Evolutionary conservation across 2,888 invertebrate species (phyloP).

Genomic region (Rotaria sp.): DNA sequence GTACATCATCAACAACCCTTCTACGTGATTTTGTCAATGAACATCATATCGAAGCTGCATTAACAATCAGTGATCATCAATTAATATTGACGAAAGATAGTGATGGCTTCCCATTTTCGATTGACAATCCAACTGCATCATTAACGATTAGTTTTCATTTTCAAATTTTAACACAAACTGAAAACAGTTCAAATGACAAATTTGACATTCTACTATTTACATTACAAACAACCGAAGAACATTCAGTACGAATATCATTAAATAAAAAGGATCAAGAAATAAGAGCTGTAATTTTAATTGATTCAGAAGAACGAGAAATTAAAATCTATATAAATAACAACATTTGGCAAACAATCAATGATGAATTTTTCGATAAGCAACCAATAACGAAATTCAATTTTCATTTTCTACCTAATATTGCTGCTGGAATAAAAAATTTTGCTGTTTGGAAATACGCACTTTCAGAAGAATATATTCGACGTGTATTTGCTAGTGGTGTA

Average conservation of each 20-base stretch:
- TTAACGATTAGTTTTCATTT: not conserved
- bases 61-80: not conserved
- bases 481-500: not conserved
- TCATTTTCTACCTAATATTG: not conserved
- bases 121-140: not conserved
- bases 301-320: not conserved
- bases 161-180: not conserved
- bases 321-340: not conserved
- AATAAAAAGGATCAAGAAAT: not conserved
- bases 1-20: not conserved
- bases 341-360: not conserved
- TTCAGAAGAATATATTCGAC: constrained; percentile 2
- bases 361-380: not conserved
- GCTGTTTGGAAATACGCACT: constrained; percentile 15
- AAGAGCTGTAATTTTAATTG: not conserved
- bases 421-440: not conserved
- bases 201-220: not conserved
- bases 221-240: not conserved
- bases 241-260: not conserved
- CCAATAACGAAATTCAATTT: not conserved
- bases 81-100: not conserved
- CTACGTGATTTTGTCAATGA: constrained; percentile 3
- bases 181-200: not conserved
- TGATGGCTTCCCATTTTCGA: not conserved
- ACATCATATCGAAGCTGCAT: not conserved